Percentiles rank a stretch among this genome's conserved stretches.
These are phyloP conservation scores for Drosophila hamatofila DNA, from an alignment of 2,888 invertebrate species.

Conservation along the genomic window DNA sequence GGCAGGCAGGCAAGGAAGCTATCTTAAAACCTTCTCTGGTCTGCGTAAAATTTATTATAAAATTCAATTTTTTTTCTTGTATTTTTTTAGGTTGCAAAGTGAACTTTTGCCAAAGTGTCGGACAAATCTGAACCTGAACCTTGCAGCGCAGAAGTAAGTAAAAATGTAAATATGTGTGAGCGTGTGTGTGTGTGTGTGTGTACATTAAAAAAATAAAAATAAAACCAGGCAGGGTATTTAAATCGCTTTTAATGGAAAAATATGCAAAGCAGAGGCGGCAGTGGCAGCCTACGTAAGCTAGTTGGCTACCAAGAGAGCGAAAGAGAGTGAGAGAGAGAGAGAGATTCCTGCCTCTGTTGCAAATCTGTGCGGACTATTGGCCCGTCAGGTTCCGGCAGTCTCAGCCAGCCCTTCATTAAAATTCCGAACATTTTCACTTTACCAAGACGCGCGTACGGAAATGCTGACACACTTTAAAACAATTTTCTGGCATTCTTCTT, in stretches of 20 bases:
- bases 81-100: slow-evolving; percentile 25
- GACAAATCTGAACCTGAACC: slow-evolving; percentile 44
- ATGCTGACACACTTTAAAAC: slow-evolving; percentile 81
- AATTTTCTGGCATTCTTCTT: slow-evolving; percentile 72
- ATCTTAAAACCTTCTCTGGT: slow-evolving; percentile 57
- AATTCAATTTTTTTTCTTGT: slow-evolving; percentile 58
- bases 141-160: slow-evolving; percentile 29
- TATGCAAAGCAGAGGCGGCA: slow-evolving; percentile 69
- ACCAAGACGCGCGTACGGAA: slow-evolving; percentile 56
- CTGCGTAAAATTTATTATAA: slow-evolving; percentile 73
- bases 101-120: slow-evolving; percentile 64
- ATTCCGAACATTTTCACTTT: slow-evolving; percentile 77
- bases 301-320: slow-evolving; percentile 41
- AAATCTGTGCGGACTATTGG: slow-evolving; percentile 72
- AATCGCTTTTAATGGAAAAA: slow-evolving; percentile 80
- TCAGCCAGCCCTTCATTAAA: slow-evolving; percentile 68
- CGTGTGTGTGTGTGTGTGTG: slow-evolving; percentile 3
- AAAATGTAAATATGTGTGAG: slow-evolving; percentile 23
- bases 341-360: slow-evolving; percentile 42
- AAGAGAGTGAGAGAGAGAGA: no score
- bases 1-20: slow-evolving; percentile 24
- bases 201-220: slow-evolving; percentile 26
- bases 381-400: slow-evolving; percentile 38
- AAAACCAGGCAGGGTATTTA: slow-evolving; percentile 69
- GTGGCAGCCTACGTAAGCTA: slow-evolving; percentile 63